These are phyloP conservation scores for Netelia fuscicornis DNA, from an alignment of 2,888 invertebrate species.

Conservation along the genomic window DNA sequence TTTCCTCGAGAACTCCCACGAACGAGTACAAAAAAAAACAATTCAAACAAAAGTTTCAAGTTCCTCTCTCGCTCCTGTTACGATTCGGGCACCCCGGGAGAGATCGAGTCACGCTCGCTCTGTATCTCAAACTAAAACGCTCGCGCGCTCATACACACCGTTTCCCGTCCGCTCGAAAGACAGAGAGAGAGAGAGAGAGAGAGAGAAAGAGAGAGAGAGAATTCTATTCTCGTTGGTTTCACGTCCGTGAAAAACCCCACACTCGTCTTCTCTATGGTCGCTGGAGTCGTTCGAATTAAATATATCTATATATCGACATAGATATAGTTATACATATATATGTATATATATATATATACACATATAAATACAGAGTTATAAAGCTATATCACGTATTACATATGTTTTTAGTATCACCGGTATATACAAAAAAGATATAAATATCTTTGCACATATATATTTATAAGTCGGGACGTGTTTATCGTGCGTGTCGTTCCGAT, in stretches of 20 bases:
- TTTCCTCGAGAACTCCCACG: slow-evolving; percentile 24
- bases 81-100: slow-evolving; percentile 50
- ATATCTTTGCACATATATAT: slow-evolving; percentile 21
- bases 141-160: slow-evolving; percentile 54
- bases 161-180: slow-evolving; percentile 1
- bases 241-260: slow-evolving; percentile 60
- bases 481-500: not conserved
- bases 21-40: slow-evolving; percentile 3
- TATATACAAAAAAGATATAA: slow-evolving; percentile 19
- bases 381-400: slow-evolving; percentile 4
- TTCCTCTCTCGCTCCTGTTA: slow-evolving; percentile 22
- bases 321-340: slow-evolving; percentile 5
- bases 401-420: slow-evolving; percentile 12
- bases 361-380: not conserved
- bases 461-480: slow-evolving; percentile 19
- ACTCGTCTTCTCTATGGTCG: slow-evolving; percentile 47
- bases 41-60: not conserved
- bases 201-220: not conserved
- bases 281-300: slow-evolving; percentile 53
- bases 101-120: slow-evolving; percentile 65
- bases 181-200: not conserved
- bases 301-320: slow-evolving; percentile 19
- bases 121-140: slow-evolving; percentile 65
- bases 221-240: slow-evolving; percentile 64
- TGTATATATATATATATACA: slow-evolving; percentile 3